Evolutionary conservation across 2,113 vertebrate species (phyloP), one percentile per base, ranked within the genome.

Genomic region (Buteo buteo): DNA sequence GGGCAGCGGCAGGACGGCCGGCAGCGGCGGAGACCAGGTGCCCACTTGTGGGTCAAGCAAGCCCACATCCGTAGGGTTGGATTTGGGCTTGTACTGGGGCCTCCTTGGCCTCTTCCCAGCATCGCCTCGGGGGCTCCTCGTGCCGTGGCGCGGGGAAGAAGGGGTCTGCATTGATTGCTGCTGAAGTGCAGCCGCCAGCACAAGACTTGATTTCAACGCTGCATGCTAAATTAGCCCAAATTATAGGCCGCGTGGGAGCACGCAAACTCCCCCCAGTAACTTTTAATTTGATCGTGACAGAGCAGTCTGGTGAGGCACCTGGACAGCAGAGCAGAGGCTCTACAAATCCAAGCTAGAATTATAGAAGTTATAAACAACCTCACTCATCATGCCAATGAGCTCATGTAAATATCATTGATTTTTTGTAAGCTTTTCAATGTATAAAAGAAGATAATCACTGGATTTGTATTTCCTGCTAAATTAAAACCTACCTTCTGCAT

Each of bases 141-240:
- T 49, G 49, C 49, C 12, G 12, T 24, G 22, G 49, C 12, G 7
- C 22, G 4, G 49, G 49, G 22, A 49, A 49, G 49, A 49, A 13
- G 47, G 4, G 47, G 22, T 49, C 49, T 24, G 49, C 49, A 13
- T 49, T 49, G 24, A 24, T 24, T 13, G 49, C 47, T 49, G 22
- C 49, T 49, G 49, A 49, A 49, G 22, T 24, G 49, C 49, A 49
- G 22, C 49, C 49, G 28, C 42, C 57, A 54, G 66, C 66, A 58
- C 1, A 1, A 22, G 1, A 15, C 50, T 52, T 20, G 70, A 22
- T 71, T 71, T 44, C 61, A 57, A 22, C 0, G 0, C 50, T 32
- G 34, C 36, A 8, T 0, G 0, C 31, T 57, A 6, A 40, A 40
- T 47, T 52, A 82, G 34, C 26, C 59, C 49, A 22, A 80, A 62